phyloP scores from a whole-genome alignment of 1,140 invertebrate genomes.

The Brachionus paranguensis region DNA sequence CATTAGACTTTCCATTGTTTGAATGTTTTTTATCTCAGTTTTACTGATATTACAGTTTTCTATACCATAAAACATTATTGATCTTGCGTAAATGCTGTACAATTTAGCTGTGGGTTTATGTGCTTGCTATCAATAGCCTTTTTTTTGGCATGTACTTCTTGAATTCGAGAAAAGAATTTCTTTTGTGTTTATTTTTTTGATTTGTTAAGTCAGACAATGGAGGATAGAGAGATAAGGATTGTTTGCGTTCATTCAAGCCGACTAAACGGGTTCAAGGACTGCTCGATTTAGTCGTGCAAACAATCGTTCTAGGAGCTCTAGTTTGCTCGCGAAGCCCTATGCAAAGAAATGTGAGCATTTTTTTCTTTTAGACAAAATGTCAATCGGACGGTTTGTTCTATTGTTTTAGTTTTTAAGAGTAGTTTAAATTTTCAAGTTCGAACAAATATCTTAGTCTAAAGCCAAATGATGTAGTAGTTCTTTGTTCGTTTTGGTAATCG shows the following conservation, averaged over 20 bases:
- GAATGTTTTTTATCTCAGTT: background rate
- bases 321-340: conserved; percentile 3
- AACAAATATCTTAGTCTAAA: background rate
- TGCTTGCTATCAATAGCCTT: too few species aligned
- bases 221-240: too few species aligned
- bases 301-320: background rate
- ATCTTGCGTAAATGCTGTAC: background rate
- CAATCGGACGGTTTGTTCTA: conserved; percentile 22
- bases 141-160: too few species aligned
- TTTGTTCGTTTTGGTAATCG: background rate
- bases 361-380: background rate
- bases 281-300: background rate
- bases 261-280: background rate
- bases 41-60: background rate
- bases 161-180: too few species aligned
- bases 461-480: background rate
- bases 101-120: too few species aligned
- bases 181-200: background rate
- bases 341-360: background rate
- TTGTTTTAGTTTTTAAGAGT: background rate
- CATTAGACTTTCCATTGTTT: background rate
- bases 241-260: background rate
- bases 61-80: background rate
- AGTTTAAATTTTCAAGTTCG: background rate
- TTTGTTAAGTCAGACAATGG: background rate